Conservation (phyloP, 2,797 vertebrate genomes). For the Sarcophilus harrisii region DNA sequence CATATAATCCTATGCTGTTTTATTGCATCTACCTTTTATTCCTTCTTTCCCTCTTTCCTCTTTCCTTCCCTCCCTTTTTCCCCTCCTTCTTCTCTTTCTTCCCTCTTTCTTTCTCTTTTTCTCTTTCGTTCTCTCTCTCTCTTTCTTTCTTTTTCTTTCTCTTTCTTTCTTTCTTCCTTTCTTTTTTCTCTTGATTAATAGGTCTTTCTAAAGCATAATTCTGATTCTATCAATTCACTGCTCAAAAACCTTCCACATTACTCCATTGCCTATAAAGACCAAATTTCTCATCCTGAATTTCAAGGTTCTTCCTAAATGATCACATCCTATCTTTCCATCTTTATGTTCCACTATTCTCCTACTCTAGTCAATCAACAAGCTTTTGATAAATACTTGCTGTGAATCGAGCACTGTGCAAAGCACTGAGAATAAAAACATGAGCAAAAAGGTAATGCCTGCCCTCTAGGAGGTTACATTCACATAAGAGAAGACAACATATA, state of each 20-base stretch:
- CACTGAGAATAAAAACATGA: neutral
- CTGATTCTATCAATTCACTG: too few relatives aligned
- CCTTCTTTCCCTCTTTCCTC: neutral
- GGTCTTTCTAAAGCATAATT: too few relatives aligned
- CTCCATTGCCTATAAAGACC: neutral
- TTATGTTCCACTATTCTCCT: neutral
- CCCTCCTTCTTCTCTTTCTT: too few relatives aligned
- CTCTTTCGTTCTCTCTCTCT: fast-evolving
- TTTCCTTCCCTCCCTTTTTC: too few relatives aligned
- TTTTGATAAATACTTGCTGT: neutral
- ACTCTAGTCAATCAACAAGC: neutral
- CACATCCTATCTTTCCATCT: neutral
- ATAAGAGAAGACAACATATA: neutral
- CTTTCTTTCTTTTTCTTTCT: too few relatives aligned
- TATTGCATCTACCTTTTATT: neutral
- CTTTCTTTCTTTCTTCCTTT: too few relatives aligned
- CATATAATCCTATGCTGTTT: neutral
- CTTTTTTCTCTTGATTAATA: too few relatives aligned
- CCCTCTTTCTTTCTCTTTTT: neutral
- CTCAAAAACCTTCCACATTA: neutral
- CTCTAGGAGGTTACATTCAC: neutral
- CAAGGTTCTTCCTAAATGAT: neutral
- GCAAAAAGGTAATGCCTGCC: neutral
- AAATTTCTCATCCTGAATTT: neutral
- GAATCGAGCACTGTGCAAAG: neutral